Conservation (phyloP, 1,140 invertebrate species). For the Steinernema khuongi region DNA sequence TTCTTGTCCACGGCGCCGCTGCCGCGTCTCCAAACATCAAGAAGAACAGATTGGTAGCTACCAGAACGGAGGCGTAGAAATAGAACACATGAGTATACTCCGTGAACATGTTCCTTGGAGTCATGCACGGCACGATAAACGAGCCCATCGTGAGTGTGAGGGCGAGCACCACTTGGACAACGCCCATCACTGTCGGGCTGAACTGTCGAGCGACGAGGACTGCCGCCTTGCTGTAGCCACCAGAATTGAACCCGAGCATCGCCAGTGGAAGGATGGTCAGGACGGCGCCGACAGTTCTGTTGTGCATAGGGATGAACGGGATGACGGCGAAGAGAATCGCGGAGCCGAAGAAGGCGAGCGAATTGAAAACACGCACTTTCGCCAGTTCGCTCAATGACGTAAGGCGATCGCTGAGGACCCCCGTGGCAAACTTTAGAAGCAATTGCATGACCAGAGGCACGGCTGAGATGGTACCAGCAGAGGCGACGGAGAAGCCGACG, state of each 20-base stretch:
- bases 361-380: constrained; percentile 1
- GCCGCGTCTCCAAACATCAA: constrained; percentile 25
- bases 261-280: constrained; percentile 23
- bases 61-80: constrained; percentile 29
- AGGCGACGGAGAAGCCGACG: constrained; percentile 8
- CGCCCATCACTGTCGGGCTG: constrained; percentile 39
- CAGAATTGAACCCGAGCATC: constrained; percentile 41
- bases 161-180: constrained; percentile 35
- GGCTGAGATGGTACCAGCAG: constrained; percentile 4
- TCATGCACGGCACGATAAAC: constrained; percentile 40
- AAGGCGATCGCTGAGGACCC: constrained; percentile 24
- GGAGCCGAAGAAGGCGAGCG: not conserved
- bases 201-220: constrained; percentile 35
- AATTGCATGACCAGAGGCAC: constrained; percentile 22
- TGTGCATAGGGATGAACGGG: not conserved
- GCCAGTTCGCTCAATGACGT: constrained; percentile 6
- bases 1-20: not conserved
- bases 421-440: constrained; percentile 27
- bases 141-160: constrained; percentile 31
- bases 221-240: constrained; percentile 34
- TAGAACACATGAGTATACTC: constrained; percentile 38
- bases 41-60: constrained; percentile 37
- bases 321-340: not conserved
- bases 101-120: constrained; percentile 32
- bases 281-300: not conserved